Evolutionary conservation across 2,888 invertebrate genomes (phyloP), one percentile per base, ranked within the genome.

Genomic region (Drosophila sordidapex): DNA sequence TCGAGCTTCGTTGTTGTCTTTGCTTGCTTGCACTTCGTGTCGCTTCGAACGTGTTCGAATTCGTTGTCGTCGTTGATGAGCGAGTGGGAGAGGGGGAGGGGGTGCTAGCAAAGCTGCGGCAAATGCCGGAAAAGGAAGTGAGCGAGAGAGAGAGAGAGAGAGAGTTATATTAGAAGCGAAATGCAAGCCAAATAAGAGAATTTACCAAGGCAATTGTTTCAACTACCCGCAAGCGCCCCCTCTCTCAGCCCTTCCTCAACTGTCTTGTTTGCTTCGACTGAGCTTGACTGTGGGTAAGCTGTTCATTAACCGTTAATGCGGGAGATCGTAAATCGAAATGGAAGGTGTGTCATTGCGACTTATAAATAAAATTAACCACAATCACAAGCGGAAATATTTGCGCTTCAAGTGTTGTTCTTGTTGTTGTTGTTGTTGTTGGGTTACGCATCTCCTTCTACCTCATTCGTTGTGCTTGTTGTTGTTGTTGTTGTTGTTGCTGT

Each of bases 291-390:
- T 46, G 15, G 46, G 46, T 76, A 78, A 78, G 80, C 70, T 78
- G 78, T 78, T 78, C 81, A 78, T 78, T 79, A 79, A 79, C 84
- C 87, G 81, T 85, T 89, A 87, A 87, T 76, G 76, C 88, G 72
- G 70, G 51, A 66, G 76, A 74, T 87, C 89, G 83, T 84, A 84
- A 84, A 84, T 84, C 89, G 87, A 76, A 75, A 65, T 78, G 73
- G 79, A 89, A 90, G 88, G 88, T 89, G 88, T 89, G 88, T 88
- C 90, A 83, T 70, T 73, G 62, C 70, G 74, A 89, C 89, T 90
- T 88, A 90, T 89, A 89, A 89, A 89, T 89, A 89, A 90, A 89
- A 89, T 89, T 90, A 83, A 90, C 83, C 85, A 78, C 80, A 74
- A 76, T 68, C 72, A 69, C 73, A 72, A 81, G 83, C 86, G 90